Percentiles rank a stretch among this genome's conserved stretches.
Conservation (phyloP, 2,797 vertebrate genomes). For the Spinus pinus region DNA sequence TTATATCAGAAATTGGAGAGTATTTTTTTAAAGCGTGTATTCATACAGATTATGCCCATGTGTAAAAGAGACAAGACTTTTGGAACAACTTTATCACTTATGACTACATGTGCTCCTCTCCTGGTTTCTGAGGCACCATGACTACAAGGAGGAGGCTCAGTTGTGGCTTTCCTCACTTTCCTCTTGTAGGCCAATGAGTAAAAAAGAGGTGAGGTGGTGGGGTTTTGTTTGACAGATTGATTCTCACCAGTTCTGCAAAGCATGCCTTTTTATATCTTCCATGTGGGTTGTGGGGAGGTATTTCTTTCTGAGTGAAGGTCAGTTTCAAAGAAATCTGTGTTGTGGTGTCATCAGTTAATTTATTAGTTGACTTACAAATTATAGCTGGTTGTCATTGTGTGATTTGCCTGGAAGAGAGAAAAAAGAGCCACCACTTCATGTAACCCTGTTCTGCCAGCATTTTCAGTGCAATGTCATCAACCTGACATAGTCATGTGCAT, state of each 20-base stretch:
- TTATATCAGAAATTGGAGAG: background rate
- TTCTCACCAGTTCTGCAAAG: background rate
- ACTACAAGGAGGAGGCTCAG: background rate
- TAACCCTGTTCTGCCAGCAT: background rate
- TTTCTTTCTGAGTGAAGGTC: background rate
- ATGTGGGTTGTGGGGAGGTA: background rate
- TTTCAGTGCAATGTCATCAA: background rate
- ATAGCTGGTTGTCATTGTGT: background rate
- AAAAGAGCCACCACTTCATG: background rate
- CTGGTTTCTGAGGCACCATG: background rate
- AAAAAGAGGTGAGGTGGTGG: background rate
- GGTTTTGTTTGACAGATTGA: background rate
- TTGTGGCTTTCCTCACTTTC: background rate
- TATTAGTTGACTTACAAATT: background rate
- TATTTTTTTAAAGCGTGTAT: fast-evolving
- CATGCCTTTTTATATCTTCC: background rate
- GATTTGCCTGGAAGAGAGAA: background rate
- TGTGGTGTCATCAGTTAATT: background rate
- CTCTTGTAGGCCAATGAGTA: background rate
- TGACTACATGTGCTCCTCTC: fast-evolving
- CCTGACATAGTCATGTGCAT: background rate
- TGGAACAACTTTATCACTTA: background rate
- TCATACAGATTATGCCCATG: background rate
- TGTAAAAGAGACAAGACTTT: background rate
- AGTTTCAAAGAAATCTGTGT: background rate